These are phyloP conservation scores for Acholoe squamosa DNA, from an alignment of 2,888 invertebrate species.

Conservation along the genomic window DNA sequence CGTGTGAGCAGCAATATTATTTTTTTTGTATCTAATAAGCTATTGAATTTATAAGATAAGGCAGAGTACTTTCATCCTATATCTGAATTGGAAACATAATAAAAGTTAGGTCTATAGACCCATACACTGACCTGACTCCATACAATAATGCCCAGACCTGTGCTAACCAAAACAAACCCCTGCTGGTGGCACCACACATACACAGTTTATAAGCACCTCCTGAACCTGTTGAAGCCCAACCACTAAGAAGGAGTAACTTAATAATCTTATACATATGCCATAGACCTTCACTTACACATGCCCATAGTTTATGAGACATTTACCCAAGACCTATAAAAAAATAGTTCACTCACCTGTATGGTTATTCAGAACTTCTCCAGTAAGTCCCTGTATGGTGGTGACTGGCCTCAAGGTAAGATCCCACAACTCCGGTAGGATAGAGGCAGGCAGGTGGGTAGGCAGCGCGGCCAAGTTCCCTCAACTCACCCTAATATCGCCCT, in stretches of 20 bases:
- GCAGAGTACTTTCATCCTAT: too few species aligned
- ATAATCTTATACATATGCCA: too few species aligned
- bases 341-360: neutral
- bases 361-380: neutral
- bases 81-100: too few species aligned
- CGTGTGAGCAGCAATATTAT: too few species aligned
- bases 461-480: neutral
- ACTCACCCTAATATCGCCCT: constrained; percentile 32
- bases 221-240: neutral
- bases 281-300: too few species aligned
- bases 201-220: neutral
- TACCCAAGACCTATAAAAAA: neutral
- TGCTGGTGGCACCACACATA: neutral
- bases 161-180: constrained; percentile 3
- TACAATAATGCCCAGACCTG: neutral
- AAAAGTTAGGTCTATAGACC: too few species aligned
- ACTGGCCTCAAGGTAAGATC: neutral
- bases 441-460: neutral
- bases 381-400: neutral
- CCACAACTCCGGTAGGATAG: neutral
- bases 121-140: too few species aligned
- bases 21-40: too few species aligned
- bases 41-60: too few species aligned
- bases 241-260: too few species aligned
- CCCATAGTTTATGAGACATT: too few species aligned